Base-by-base conservation (phyloP, 1,140 invertebrate species). In the Idris sp. region DNA sequence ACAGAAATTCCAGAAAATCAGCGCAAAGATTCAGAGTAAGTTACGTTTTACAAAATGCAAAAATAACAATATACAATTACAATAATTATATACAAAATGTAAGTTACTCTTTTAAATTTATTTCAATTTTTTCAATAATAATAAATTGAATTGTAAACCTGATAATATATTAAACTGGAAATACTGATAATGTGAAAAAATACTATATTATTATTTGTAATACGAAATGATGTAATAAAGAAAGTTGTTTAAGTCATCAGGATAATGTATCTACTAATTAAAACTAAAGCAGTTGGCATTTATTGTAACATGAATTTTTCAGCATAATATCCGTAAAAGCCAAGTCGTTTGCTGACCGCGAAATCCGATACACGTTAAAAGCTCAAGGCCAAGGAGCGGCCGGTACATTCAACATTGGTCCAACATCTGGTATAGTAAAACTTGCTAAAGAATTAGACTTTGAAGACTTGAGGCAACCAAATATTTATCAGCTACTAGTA, bases 271-370 rank as follows among this genome's bases (percentile, higher is more conserved):
- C n/a, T n/a, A n/a, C n/a, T 22, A 22, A 22, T 22, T 22, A 22
- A 22, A 22, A 2, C 6, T 4, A 4, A 6, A 22, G 19, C 19
- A 4, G n/a, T n/a, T n/a, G n/a, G 6, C 19, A 22, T 22, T 22
- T 22, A 22, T 6, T 18, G 11, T 14, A 11, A 28, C 8, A 19
- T 62, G 9, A 51, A 54, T 75, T 77, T 92, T 92, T 15, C 89
- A 96, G 95, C 82, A 97, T 98, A 30, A 97, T 98, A 84, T 97
- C 96, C 30, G 96, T 98, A 53, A 97, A 97, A 89, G 96, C 96
- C 0, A 97, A 97, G 86, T 97, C 96, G 3, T 98, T 98, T 85
- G 96, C 96, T 44, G 96, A 97, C 87, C 92, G 96, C 25, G 96
- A 97, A 84, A 98, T 98, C 72, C 91, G 96, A 1, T 98, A 98